These are phyloP conservation scores for Darevskia nairensis DNA, from an alignment of 2,797 vertebrate genomes.

Conservation along the genomic window DNA sequence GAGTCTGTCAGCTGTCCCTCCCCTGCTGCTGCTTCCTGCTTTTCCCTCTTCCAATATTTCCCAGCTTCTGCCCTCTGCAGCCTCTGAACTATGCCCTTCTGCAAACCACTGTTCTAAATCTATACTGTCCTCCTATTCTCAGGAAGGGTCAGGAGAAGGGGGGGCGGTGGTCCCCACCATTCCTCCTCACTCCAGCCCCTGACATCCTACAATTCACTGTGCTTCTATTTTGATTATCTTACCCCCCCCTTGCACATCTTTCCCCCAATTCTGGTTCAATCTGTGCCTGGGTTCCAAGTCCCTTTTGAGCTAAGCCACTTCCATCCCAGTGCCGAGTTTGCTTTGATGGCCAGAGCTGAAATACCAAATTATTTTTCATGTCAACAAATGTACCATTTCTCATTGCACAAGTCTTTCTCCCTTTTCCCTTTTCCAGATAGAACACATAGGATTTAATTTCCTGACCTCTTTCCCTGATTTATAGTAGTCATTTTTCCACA, in stretches of 20 bases:
- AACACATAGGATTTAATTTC: slow-evolving; percentile 72
- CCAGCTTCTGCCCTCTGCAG: too few species aligned
- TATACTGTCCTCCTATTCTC: too few species aligned
- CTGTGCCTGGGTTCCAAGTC: not conserved
- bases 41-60: too few species aligned
- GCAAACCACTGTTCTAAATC: too few species aligned
- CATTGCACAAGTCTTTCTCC: slow-evolving; percentile 28
- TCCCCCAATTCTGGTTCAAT: not conserved
- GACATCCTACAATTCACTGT: not conserved
- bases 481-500: slow-evolving; percentile 74
- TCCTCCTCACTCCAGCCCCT: too few species aligned
- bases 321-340: not conserved
- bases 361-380: slow-evolving; percentile 57
- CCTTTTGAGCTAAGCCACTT: not conserved
- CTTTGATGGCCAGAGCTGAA: slow-evolving; percentile 51
- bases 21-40: too few species aligned
- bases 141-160: too few species aligned
- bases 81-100: too few species aligned
- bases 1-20: too few species aligned
- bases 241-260: too few species aligned
- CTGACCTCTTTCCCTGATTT: slow-evolving; percentile 72
- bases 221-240: not conserved
- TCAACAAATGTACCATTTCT: slow-evolving; percentile 62
- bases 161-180: too few species aligned
- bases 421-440: slow-evolving; percentile 26